A percentile compares a stretch with the other conserved stretches of the same genome.
Conservation (phyloP, 2,888 invertebrate genomes). For the Epinotia demarniana region DNA sequence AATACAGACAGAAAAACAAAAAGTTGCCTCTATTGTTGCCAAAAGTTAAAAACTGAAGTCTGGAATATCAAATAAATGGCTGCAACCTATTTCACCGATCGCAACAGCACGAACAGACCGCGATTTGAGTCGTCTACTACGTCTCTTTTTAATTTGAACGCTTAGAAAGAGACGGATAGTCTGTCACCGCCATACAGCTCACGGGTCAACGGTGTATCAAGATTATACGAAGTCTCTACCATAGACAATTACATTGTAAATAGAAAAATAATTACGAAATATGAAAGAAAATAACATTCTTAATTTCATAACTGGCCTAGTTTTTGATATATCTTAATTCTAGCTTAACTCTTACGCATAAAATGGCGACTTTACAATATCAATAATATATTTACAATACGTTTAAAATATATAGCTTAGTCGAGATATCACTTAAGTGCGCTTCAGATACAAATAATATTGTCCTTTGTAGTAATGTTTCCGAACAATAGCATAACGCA, state of each 20-base stretch:
- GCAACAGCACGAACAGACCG: too few relatives aligned
- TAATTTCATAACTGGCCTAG: conserved; percentile 39
- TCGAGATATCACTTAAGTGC: conserved; percentile 33
- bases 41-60: too few relatives aligned
- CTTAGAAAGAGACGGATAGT: too few relatives aligned
- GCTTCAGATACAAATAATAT: conserved; percentile 1
- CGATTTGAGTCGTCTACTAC: too few relatives aligned
- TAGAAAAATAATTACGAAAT: conserved; percentile 8
- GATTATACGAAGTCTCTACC: conserved; percentile 16
- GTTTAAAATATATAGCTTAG: conserved; percentile 1
- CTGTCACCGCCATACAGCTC: too few relatives aligned
- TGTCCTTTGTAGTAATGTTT: background rate
- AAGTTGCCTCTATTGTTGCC: too few relatives aligned
- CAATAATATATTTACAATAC: conserved; percentile 40
- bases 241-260: conserved; percentile 4
- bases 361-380: conserved; percentile 40
- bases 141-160: too few relatives aligned
- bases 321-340: conserved; percentile 21
- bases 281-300: conserved; percentile 16
- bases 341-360: conserved; percentile 21
- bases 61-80: too few relatives aligned
- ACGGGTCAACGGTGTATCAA: background rate
- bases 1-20: too few relatives aligned
- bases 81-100: too few relatives aligned
- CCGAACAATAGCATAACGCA: too few relatives aligned